A percentile compares a stretch with the other conserved stretches of the same genome.
Evolutionary conservation across 2,888 invertebrate genomes (phyloP).

Genomic region (Brenthis ino): DNA sequence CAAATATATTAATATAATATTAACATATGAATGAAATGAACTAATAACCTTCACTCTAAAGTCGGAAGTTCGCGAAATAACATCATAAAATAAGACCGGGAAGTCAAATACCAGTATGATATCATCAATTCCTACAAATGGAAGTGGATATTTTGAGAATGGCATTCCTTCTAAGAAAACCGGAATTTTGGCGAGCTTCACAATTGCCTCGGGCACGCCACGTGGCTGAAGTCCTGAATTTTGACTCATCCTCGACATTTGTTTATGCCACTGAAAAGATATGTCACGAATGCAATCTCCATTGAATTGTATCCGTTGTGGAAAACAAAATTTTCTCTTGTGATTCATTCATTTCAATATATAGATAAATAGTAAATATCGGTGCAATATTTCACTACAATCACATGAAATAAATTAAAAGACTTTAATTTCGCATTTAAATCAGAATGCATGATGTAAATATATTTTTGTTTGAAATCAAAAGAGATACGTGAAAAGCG

Average conservation of each 20-base stretch:
- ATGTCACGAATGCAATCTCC: constrained; percentile 36
- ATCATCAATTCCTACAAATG: constrained; percentile 48
- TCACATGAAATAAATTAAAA: background rate
- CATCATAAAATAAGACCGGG: constrained; percentile 33
- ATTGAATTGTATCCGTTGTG: constrained; percentile 26
- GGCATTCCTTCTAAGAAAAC: constrained; percentile 58
- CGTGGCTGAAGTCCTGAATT: constrained; percentile 46
- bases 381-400: background rate
- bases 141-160: constrained; percentile 49
- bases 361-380: background rate
- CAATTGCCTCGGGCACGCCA: constrained; percentile 48
- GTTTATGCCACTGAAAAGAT: constrained; percentile 34
- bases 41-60: constrained; percentile 27
- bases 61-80: constrained; percentile 38
- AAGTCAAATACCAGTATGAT: constrained; percentile 48
- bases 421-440: no score
- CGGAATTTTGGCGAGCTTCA: constrained; percentile 56
- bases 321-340: constrained; percentile 37
- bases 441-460: no score
- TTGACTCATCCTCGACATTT: constrained; percentile 50
- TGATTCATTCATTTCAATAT: constrained; percentile 28
- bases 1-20: background rate
- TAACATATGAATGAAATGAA: constrained; percentile 6
- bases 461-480: background rate
- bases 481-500: background rate